Percentiles rank a stretch among this genome's conserved stretches.
phyloP scores from a whole-genome alignment of 2,113 vertebrate species.

The Cyanoramphus novaezelandiae region DNA sequence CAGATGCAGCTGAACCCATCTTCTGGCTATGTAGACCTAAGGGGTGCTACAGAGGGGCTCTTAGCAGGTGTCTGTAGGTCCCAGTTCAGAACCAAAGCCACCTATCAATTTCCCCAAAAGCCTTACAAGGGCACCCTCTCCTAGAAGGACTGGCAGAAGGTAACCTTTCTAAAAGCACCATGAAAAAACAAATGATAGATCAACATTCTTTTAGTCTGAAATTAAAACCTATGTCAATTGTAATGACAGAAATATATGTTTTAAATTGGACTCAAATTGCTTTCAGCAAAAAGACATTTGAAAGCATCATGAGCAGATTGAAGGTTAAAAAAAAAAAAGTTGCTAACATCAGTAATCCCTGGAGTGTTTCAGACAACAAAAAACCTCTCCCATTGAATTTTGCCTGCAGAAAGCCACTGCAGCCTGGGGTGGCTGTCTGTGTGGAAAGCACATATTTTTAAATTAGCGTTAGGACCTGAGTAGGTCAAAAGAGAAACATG shows the following conservation, averaged over 20 bases:
- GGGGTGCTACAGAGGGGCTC: not conserved
- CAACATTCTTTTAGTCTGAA: not conserved
- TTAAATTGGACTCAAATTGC: not conserved
- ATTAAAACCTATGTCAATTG: slow-evolving; percentile 22
- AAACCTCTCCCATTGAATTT: not conserved
- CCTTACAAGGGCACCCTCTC: not conserved
- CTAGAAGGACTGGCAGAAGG: not conserved
- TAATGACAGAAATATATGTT: not conserved
- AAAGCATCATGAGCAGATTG: not conserved
- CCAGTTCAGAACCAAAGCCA: not conserved
- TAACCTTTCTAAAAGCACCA: not conserved
- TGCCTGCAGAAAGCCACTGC: not conserved
- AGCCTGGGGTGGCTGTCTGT: not conserved
- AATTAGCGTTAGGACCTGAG: slow-evolving; percentile 11
- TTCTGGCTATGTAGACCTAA: not conserved
- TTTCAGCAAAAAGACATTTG: slow-evolving; percentile 26
- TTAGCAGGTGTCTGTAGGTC: not conserved
- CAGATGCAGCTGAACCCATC: not conserved
- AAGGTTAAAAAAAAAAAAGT: not conserved
- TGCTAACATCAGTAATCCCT: not conserved
- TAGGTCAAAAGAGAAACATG: slow-evolving; percentile 32
- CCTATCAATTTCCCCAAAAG: not conserved
- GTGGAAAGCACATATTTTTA: slow-evolving; percentile 31
- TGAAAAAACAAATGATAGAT: not conserved
- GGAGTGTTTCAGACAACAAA: not conserved